A percentile compares a stretch with the other conserved stretches of the same genome.
phyloP scores from a whole-genome alignment of 2,797 vertebrate genomes.

The Onychomys torridus region DNA sequence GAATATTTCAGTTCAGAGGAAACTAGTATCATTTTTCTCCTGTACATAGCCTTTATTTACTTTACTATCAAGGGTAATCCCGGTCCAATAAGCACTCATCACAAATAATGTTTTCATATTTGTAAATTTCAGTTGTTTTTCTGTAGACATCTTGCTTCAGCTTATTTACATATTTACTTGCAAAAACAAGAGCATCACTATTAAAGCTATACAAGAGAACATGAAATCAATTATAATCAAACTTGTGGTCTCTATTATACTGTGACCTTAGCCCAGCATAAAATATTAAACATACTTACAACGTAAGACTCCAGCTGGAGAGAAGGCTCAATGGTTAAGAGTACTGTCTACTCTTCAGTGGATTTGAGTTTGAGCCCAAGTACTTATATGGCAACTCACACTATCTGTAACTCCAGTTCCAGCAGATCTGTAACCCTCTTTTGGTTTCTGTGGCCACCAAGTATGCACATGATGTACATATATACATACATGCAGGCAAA shows the following conservation, averaged over 20 bases:
- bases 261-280: background rate
- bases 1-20: background rate
- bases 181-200: background rate
- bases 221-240: background rate
- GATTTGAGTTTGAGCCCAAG: background rate
- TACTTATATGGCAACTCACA: background rate
- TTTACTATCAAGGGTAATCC: background rate
- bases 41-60: background rate
- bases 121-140: background rate
- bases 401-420: background rate
- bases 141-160: background rate
- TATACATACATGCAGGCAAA: background rate
- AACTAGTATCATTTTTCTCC: background rate
- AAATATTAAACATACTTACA: background rate
- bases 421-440: background rate
- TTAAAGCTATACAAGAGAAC: background rate
- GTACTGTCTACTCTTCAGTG: background rate
- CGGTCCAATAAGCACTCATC: background rate
- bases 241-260: background rate
- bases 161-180: slow-evolving; percentile 12
- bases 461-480: background rate
- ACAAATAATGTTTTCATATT: background rate
- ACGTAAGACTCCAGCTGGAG: background rate
- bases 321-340: background rate
- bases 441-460: background rate